Evolutionary conservation across 2,888 invertebrate genomes (phyloP), one percentile per base, ranked within the genome.

Genomic region (Spicauda simplicius): DNA sequence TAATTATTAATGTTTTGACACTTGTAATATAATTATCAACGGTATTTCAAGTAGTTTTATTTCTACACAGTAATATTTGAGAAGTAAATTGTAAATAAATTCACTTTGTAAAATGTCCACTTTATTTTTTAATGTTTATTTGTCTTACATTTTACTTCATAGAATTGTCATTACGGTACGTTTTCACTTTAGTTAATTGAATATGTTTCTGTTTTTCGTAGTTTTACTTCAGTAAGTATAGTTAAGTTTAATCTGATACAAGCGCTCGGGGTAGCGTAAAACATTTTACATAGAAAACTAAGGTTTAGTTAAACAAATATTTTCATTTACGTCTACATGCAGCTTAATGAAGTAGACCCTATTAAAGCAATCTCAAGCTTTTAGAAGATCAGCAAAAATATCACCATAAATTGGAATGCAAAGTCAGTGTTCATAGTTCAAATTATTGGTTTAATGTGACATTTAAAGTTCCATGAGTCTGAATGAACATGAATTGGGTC

Each of bases 301-400:
- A 41, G 10, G 1, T 41, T 41, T 5, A 41, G 14, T 12, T 14
- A 41, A 14, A 41, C 1, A 14, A 14, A 16, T 50, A 25, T 25
- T 61, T 37, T 61, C 59, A 60, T 55, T 55, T 33, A 55, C 20
- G 50, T 50, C 48, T 48, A 66, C 54, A 60, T 48, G 33, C 54
- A 25, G 25, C 25, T 66, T 66, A 6, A 53, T 20, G 14, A 55
- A 55, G 1, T 66, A 60, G 65, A 60, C 45, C 19, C 20, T 50
- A 18, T 33, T 33, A 33, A 66, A 61, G 60, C 20, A 25, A 54
- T 33, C 41, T 45, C 30, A 61, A 55, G 66, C 66, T 66, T 66
- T 50, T 66, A 66, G 66, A 16, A 11, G 16, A 55, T 65, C 20
- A 33, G 33, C 10, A 55, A 63, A 18, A 20, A 61, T 37, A 55